Conservation (phyloP, 2,113 vertebrate genomes). For the Myrmecobius fasciatus region DNA sequence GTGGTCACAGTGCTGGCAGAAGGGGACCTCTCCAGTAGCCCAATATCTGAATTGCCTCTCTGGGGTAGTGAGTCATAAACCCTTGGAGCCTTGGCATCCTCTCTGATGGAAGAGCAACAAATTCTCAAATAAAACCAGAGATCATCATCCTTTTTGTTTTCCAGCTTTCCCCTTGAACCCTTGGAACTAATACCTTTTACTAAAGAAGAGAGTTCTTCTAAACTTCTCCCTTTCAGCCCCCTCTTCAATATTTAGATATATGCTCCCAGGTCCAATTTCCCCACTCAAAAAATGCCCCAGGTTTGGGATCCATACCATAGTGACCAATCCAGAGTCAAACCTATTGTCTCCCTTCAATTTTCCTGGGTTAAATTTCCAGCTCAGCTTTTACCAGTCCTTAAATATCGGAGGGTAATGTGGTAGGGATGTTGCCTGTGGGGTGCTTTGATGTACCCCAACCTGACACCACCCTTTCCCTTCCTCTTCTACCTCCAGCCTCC, state of each 20-base stretch:
- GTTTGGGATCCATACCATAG: background rate
- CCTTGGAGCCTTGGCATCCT: constrained; percentile 80
- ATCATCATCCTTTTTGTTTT: background rate
- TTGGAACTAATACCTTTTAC: background rate
- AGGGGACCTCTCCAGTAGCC: constrained; percentile 56
- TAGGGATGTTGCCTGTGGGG: background rate
- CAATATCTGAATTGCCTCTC: constrained; percentile 13
- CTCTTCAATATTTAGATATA: background rate
- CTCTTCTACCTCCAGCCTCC: background rate
- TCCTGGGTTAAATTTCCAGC: background rate
- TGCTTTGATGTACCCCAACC: background rate
- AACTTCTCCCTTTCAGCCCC: background rate
- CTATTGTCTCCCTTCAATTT: background rate
- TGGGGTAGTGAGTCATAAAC: constrained; percentile 57
- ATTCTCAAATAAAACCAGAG: background rate
- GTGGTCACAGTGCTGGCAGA: constrained; percentile 59
- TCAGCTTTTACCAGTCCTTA: background rate
- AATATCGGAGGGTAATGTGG: background rate
- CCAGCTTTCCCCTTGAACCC: background rate
- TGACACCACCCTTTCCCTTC: background rate
- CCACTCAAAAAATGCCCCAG: background rate
- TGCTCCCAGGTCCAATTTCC: background rate
- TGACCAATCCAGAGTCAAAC: background rate
- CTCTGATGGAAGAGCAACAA: constrained; percentile 57
- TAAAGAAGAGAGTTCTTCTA: background rate